These are phyloP conservation scores for Poecile atricapillus DNA, from an alignment of 2,113 vertebrate genomes.

Conservation along the genomic window DNA sequence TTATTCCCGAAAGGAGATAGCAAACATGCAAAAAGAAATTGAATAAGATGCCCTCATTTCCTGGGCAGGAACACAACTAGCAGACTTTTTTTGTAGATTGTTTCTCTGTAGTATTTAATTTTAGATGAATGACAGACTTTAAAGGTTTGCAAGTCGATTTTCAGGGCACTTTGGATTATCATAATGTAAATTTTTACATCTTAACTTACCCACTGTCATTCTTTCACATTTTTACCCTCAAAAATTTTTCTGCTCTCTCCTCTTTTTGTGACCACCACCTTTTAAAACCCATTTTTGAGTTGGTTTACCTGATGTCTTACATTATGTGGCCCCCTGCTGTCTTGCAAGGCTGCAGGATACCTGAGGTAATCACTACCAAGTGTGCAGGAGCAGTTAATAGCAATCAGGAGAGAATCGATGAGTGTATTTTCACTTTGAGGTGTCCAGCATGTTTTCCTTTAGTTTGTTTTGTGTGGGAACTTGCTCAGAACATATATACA, in stretches of 20 bases:
- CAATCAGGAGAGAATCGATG: background rate
- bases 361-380: background rate
- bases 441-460: background rate
- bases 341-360: background rate
- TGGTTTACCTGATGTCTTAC: background rate
- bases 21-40: background rate
- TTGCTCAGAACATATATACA: background rate
- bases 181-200: background rate
- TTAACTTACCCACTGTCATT: background rate
- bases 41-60: background rate
- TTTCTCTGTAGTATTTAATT: background rate
- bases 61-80: rapidly evolving
- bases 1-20: background rate
- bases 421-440: background rate
- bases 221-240: background rate
- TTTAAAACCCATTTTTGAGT: background rate
- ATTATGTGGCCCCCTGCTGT: slow-evolving; percentile 44
- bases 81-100: background rate
- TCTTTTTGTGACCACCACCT: background rate
- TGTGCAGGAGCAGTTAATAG: background rate
- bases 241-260: background rate
- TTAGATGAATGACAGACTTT: background rate
- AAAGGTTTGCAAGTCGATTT: background rate
- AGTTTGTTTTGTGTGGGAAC: background rate
- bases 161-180: background rate